Evolutionary conservation across 2,113 vertebrate species (phyloP).

Genomic region (Riparia riparia): DNA sequence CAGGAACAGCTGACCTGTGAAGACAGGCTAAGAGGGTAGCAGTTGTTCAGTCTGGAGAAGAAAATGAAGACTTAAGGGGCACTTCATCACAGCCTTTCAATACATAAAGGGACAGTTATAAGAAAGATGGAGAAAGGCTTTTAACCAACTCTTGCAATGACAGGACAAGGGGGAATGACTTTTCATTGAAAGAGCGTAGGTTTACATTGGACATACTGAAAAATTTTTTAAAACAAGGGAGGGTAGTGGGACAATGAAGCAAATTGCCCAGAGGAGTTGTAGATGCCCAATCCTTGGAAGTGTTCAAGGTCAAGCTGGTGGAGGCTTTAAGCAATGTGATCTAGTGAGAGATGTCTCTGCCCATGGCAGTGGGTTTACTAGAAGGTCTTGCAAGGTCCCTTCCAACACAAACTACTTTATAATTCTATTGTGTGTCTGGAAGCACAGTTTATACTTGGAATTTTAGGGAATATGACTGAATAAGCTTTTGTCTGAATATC

Average conservation of each 20-base stretch:
- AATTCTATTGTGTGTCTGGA: not conserved
- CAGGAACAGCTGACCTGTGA: not conserved
- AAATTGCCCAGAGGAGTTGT: not conserved
- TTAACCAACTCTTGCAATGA: not conserved
- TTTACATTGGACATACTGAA: not conserved
- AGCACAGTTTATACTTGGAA: not conserved
- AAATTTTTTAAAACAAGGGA: accelerated
- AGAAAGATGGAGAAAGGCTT: not conserved
- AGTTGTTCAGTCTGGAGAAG: not conserved
- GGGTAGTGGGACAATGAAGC: not conserved
- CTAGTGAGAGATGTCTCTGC: not conserved
- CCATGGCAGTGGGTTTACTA: not conserved
- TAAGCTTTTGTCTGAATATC: not conserved
- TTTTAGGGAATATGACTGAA: accelerated
- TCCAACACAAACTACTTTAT: not conserved
- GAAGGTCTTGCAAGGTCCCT: not conserved
- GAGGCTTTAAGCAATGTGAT: not conserved
- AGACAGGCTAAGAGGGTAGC: not conserved
- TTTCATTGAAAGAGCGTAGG: not conserved
- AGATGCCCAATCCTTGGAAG: not conserved
- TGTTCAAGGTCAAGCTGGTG: not conserved
- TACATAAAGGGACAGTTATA: not conserved
- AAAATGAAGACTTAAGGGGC: not conserved
- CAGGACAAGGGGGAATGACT: not conserved
- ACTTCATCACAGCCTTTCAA: not conserved